Conservation (phyloP, 2,113 vertebrate species). For the Strix aluco region DNA sequence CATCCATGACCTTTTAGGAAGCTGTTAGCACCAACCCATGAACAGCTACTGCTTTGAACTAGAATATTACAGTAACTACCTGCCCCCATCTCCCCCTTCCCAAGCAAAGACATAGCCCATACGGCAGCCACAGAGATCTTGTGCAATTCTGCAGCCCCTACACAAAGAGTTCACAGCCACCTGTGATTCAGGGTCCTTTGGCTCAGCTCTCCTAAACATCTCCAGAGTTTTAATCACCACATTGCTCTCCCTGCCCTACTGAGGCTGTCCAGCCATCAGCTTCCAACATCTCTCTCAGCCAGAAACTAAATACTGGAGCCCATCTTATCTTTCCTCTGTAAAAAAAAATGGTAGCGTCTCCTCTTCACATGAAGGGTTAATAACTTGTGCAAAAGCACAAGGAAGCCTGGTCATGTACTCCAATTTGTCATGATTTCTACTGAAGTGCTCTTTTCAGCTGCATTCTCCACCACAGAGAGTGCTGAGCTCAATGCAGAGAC, state of each 20-base stretch:
- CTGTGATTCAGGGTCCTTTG: neutral
- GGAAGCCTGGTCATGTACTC: neutral
- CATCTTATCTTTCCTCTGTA: neutral
- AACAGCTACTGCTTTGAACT: slow-evolving; percentile 24
- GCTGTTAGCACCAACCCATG: neutral
- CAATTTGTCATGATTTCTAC: neutral
- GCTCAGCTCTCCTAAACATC: neutral
- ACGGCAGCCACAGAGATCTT: neutral
- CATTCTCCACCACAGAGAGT: neutral
- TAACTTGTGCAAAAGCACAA: neutral
- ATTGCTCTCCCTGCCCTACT: neutral
- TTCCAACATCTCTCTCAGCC: neutral
- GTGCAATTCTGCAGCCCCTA: neutral
- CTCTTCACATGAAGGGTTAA: neutral
- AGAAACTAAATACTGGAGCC: neutral
- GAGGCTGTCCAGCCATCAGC: neutral
- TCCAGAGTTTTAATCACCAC: neutral
- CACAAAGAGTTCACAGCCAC: neutral
- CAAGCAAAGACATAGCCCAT: neutral
- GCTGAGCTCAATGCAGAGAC: neutral
- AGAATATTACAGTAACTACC: neutral
- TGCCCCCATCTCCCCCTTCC: neutral
- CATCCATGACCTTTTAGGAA: neutral
- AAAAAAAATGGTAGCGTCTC: neutral
- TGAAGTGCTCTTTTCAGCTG: neutral